Evolutionary conservation across 2,113 vertebrate species (phyloP).

Genomic region (Megaceryle maxima): DNA sequence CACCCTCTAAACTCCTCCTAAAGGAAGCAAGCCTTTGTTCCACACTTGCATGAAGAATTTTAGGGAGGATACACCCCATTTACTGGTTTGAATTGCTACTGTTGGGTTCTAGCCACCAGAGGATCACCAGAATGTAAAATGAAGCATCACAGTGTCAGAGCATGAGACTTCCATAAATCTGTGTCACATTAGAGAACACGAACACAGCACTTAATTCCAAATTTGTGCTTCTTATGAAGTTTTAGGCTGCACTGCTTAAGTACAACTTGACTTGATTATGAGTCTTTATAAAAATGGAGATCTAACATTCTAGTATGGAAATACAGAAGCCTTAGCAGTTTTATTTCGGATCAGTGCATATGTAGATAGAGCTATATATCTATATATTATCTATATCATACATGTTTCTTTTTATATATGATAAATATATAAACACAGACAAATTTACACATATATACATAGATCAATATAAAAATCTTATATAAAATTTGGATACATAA

Average conservation of each 20-base stretch:
- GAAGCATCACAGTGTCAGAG: neutral
- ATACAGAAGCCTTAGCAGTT: neutral
- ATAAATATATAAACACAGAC: neutral
- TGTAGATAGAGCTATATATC: neutral
- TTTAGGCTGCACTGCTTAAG: neutral
- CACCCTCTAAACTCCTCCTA: neutral
- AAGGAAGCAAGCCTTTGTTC: neutral
- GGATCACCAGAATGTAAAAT: neutral
- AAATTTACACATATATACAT: rapidly evolving
- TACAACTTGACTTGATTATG: neutral
- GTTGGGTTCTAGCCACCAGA: neutral
- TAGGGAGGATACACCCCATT: neutral
- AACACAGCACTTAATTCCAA: neutral
- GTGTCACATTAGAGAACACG: neutral
- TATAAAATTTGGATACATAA: neutral
- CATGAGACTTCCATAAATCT: neutral
- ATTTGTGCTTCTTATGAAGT: neutral
- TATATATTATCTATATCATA: neutral
- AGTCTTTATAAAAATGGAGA: neutral
- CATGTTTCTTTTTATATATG: neutral
- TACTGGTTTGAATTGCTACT: neutral
- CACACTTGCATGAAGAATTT: neutral
- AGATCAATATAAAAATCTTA: neutral
- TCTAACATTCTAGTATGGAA: neutral
- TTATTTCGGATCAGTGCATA: neutral